Evolutionary conservation across 2,113 vertebrate genomes (phyloP), one percentile per base, ranked within the genome.

Genomic region (Struthidea cinerea): DNA sequence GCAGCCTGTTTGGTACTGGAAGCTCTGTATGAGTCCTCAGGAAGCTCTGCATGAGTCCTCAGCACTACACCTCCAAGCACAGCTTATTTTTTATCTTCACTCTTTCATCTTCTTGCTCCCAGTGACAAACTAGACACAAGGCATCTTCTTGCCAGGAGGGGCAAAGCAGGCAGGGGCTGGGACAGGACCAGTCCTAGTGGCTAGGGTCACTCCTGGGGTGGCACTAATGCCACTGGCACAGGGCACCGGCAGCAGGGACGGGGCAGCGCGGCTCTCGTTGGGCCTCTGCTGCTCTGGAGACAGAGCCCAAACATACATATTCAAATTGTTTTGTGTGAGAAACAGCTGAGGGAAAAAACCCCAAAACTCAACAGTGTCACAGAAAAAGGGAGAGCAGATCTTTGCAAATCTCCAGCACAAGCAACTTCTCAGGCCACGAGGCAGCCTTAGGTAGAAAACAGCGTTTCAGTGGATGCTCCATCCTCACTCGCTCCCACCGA

Each of bases 261-360:
- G 9, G 69, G 13, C 81, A 83, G 32, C 1, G 0, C 0, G 0
- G 46, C n/a, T 69, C 71, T 41, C 1, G 0, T 10, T 0, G 0
- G 0, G 5, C 23, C 22, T 68, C 67, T 64, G 52, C 56, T 63
- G 59, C 86, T 67, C 50, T 12, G 4, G 18, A 84, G 47, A 35
- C 16, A 53, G 35, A 88, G 42, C 16, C 13, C 0, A 3, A 61
- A 65, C 30, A 19, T 15, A 32, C 26, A 35, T 2, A 9, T 55
- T 57, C 67, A 32, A 65, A 70, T 6, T 2, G 27, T 28, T 83
- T 57, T 15, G 19, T 8, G 7, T 2, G 18, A 76, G n/a, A 68
- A 87, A 64, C 23, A 79, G 33, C 16, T 16, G 16, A 76, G 42
- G 12, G 8, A 49, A 52, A 39, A 41, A 22, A 4, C 3, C 16